Percentiles rank a stretch among this genome's conserved stretches.
These are phyloP conservation scores for Nannoperca australis DNA, from an alignment of 2,797 vertebrate genomes.

Conservation along the genomic window DNA sequence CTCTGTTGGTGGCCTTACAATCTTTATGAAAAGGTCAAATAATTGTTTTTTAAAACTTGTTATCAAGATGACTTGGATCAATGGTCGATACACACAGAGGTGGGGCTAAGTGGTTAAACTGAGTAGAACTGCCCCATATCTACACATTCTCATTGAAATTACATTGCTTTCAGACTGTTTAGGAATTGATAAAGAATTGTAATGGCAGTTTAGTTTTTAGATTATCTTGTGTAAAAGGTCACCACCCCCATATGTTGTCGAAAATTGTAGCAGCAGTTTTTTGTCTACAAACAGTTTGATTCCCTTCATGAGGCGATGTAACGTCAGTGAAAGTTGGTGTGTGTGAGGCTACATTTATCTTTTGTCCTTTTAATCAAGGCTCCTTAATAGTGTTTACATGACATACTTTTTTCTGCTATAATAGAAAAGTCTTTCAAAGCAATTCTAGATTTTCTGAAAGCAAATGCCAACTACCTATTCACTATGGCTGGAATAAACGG, in stretches of 20 bases:
- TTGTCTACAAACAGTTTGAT: background rate
- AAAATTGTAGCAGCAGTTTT: background rate
- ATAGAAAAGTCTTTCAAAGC: constrained; percentile 26
- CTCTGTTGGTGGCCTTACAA: constrained; percentile 4
- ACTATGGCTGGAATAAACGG: constrained; percentile 58
- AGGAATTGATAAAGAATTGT: background rate
- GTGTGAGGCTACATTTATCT: constrained; percentile 14
- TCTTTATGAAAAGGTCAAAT: constrained; percentile 9
- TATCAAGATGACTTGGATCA: constrained; percentile 6
- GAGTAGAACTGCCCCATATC: background rate
- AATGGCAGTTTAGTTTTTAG: background rate
- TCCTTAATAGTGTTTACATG: constrained; percentile 29
- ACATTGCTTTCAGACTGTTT: constrained; percentile 13
- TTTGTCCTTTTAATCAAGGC: constrained; percentile 11
- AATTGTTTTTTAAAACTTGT: background rate
- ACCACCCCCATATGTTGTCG: background rate
- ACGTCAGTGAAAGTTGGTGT: background rate
- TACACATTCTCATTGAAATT: background rate
- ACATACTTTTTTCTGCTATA: constrained; percentile 9
- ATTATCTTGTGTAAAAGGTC: constrained; percentile 1
- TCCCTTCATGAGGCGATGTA: constrained; percentile 6
- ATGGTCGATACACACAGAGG: background rate
- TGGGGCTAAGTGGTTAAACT: background rate
- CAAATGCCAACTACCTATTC: constrained; percentile 61
- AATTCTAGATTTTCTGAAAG: constrained; percentile 28